These are phyloP conservation scores for Emydoidea blandingii DNA, from an alignment of 2,797 vertebrate genomes.

Conservation along the genomic window DNA sequence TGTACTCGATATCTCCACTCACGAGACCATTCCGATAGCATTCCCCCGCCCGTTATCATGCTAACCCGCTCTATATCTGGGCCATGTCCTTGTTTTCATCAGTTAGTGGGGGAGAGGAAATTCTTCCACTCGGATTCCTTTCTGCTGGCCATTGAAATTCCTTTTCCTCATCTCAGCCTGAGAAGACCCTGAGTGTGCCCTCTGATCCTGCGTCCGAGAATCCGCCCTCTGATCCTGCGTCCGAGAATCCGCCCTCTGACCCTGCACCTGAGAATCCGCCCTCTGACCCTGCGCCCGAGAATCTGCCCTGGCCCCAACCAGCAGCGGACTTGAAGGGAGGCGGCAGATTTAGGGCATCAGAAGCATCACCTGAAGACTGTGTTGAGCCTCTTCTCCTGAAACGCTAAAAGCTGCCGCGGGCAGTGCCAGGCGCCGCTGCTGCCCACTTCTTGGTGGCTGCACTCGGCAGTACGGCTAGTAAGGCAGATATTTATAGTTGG, in stretches of 20 bases:
- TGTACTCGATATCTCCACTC: neutral
- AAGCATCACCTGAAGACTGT: slow-evolving; percentile 28
- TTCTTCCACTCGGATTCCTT: slow-evolving; percentile 32
- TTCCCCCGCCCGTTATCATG: neutral
- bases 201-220: slow-evolving; percentile 4
- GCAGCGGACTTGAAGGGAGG: slow-evolving; percentile 58
- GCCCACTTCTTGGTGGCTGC: neutral
- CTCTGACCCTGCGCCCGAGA: slow-evolving; percentile 56
- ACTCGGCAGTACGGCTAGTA: neutral
- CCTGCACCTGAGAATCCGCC: slow-evolving; percentile 60
- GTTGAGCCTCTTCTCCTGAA: slow-evolving; percentile 46
- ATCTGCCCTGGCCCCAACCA: slow-evolving; percentile 60
- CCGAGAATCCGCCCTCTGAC: slow-evolving; percentile 51
- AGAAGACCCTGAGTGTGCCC: slow-evolving; percentile 76
- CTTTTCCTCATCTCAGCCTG: slow-evolving; percentile 84
- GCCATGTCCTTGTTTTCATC: neutral
- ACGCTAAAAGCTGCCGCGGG: slow-evolving; percentile 36
- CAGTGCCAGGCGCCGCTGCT: neutral
- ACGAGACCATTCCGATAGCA: neutral
- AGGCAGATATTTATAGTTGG: neutral
- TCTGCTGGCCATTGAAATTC: slow-evolving; percentile 66
- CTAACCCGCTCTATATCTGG: neutral
- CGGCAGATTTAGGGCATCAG: slow-evolving; percentile 36
- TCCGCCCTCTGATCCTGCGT: no score
- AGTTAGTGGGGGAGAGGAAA: slow-evolving; percentile 2